Evolutionary conservation across 2,113 vertebrate genomes (phyloP), one percentile per base, ranked within the genome.

Genomic region (Acinonyx jubatus): DNA sequence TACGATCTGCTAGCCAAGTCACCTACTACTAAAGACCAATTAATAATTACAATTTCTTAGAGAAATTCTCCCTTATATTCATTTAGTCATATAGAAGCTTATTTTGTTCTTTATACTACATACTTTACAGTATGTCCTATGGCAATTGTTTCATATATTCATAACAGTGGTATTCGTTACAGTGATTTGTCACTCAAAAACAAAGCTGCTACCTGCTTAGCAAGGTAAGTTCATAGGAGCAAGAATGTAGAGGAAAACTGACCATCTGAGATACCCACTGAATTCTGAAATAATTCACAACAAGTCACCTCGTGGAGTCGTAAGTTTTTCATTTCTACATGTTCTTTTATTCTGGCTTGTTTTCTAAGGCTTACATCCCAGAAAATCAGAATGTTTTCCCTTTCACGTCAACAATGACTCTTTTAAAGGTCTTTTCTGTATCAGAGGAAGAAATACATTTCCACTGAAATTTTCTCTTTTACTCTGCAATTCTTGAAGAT

Each of bases 401-500:
- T 97, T 96, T 96, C 45, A 74, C 95, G 96, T 97, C 96, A 94
- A 95, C 96, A 95, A 82, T 29, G 85, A 89, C 91, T 95, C 61
- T 96, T 50, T 81, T 73, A 97, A 96, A 94, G 71, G 86, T 80
- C 97, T 97, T 94, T 92, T 95, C 96, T 93, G 29, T 94, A 96
- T 91, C 93, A 92, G 86, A 97, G 19, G 69, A 71, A 85, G 85
- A 91, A 78, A 85, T 73, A 73, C 45, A 90, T 86, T 97, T 97
- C 93, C 96, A 98, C 9, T 90, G 50, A 96, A 92, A 92, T 92
- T 94, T 96, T 96, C 55, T 84, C 38, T 95, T 96, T 93, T 33
- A 73, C 48, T 82, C 85, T 66, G 73, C 55, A 96, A 94, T 38
- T 89, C 89, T 73, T 98, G 91, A 98, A 97, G 82, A 96, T 89